These are phyloP conservation scores for Mamestra brassicae DNA, from an alignment of 2,888 invertebrate genomes.

Conservation along the genomic window DNA sequence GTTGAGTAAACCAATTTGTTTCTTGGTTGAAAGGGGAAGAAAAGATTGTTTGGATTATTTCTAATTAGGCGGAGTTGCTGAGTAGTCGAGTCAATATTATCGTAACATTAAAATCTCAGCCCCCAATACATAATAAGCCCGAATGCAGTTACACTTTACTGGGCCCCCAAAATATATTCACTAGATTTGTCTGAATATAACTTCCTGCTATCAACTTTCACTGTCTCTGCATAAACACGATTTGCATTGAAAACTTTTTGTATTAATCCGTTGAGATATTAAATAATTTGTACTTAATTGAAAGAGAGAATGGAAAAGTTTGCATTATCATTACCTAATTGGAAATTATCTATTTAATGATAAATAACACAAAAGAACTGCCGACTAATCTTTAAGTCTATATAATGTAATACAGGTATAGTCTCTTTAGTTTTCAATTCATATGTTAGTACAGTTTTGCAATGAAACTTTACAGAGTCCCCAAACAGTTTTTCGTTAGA, in stretches of 20 bases:
- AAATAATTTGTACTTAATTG: too few relatives aligned
- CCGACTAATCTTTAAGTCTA: too few relatives aligned
- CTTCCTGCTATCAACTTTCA: too few relatives aligned
- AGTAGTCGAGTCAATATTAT: conserved; percentile 37
- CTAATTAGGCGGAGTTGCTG: conserved; percentile 2
- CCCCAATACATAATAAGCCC: conserved; percentile 51
- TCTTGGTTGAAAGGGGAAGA: conserved; percentile 19
- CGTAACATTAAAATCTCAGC: conserved; percentile 26
- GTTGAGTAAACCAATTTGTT: conserved; percentile 49
- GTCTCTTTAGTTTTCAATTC: too few relatives aligned
- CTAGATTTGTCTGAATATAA: too few relatives aligned
- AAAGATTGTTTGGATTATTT: conserved; percentile 13
- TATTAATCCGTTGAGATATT: too few relatives aligned
- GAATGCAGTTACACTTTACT: neutral
- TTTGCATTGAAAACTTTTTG: too few relatives aligned
- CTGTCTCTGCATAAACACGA: too few relatives aligned
- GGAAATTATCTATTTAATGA: too few relatives aligned
- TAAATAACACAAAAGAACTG: too few relatives aligned
- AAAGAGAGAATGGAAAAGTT: neutral
- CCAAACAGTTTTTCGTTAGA: conserved; percentile 74
- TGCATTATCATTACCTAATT: neutral
- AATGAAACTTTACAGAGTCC: conserved; percentile 64
- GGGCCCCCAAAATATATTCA: neutral
- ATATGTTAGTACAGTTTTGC: neutral
- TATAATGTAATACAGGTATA: too few relatives aligned